phyloP scores from a whole-genome alignment of 64 coral and sea anemone species.

The Orbicella faveolata region DNA sequence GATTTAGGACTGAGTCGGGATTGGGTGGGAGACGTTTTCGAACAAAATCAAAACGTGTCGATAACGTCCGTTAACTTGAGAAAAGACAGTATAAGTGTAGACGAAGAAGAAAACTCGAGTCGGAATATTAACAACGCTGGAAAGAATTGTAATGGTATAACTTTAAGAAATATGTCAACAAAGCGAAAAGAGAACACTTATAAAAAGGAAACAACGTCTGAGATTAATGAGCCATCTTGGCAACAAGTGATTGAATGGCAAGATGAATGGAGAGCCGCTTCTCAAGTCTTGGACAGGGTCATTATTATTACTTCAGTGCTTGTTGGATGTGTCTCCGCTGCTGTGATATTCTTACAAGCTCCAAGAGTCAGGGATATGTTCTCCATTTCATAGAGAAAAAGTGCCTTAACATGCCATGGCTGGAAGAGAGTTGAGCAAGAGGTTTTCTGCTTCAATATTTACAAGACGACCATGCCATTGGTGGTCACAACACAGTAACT shows the following conservation, averaged over 20 bases:
- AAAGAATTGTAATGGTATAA: conserved; percentile 3
- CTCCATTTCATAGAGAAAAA: neutral
- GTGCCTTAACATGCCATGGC: neutral
- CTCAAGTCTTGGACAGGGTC: conserved; percentile 78
- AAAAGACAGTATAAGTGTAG: neutral
- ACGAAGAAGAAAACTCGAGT: neutral
- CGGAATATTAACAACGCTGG: neutral
- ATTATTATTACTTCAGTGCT: conserved; percentile 44
- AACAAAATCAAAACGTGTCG: conserved; percentile 13
- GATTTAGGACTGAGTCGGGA: conserved; percentile 9
- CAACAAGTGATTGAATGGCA: conserved; percentile 63
- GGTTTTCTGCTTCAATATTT: no score
- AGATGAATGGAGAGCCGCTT: conserved; percentile 77
- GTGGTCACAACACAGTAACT: no score
- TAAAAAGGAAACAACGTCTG: neutral
- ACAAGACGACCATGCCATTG: no score
- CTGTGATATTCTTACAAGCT: conserved; percentile 70
- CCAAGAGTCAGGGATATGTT: conserved; percentile 61
- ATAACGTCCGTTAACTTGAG: neutral
- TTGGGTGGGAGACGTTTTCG: conserved; percentile 11
- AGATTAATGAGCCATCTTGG: neutral
- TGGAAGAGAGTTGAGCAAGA: no score
- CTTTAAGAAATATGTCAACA: neutral
- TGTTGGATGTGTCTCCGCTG: conserved; percentile 48
- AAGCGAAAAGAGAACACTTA: neutral